A percentile compares a stretch with the other conserved stretches of the same genome.
These are phyloP conservation scores for Latrodectus elegans DNA, from an alignment of 2,888 invertebrate genomes.

Conservation along the genomic window DNA sequence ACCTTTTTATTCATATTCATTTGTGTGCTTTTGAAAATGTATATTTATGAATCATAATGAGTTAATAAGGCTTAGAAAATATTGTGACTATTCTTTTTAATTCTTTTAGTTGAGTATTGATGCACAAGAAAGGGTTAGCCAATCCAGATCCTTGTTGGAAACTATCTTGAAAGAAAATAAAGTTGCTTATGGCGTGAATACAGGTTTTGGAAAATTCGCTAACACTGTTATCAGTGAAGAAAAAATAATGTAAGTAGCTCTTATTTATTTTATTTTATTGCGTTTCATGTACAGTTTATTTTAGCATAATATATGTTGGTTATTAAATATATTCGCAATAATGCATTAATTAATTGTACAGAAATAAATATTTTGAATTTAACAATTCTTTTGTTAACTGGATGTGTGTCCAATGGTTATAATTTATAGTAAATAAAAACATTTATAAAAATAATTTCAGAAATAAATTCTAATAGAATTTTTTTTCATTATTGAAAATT, in stretches of 20 bases:
- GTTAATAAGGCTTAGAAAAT: too few species aligned
- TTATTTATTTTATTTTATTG: background rate
- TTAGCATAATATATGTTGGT: too few species aligned
- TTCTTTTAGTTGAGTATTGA: conserved; percentile 77
- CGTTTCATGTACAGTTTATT: background rate
- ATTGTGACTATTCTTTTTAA: background rate
- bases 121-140: conserved; percentile 77
- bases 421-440: too few species aligned
- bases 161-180: conserved; percentile 79
- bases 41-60: conserved; percentile 11
- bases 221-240: conserved; percentile 78
- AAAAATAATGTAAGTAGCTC: conserved; percentile 78
- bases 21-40: background rate
- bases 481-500: too few species aligned
- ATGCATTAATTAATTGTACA: too few species aligned
- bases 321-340: too few species aligned
- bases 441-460: too few species aligned
- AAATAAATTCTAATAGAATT: too few species aligned
- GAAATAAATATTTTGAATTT: too few species aligned
- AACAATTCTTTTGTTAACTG: too few species aligned
- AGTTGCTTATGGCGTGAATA: conserved; percentile 81
- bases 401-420: too few species aligned
- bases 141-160: conserved; percentile 79
- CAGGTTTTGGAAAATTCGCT: conserved; percentile 83
- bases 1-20: background rate